Percentiles rank a stretch among this genome's conserved stretches.
These are phyloP conservation scores for Raja brachyura DNA, from an alignment of 2,113 vertebrate species.

Conservation along the genomic window DNA sequence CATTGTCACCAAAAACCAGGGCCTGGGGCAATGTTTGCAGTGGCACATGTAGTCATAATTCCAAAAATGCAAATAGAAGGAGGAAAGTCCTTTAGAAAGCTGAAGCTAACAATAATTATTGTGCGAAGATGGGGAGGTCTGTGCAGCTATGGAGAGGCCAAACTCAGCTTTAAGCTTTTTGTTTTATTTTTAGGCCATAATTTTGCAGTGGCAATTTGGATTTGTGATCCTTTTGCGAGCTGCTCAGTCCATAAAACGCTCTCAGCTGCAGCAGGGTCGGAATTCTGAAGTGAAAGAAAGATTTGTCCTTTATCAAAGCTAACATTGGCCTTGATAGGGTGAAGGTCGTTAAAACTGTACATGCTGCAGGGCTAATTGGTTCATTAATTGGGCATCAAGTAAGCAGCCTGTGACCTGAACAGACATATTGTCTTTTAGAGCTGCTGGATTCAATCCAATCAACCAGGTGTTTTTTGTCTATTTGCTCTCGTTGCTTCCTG, in stretches of 20 bases:
- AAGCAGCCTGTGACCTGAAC: conserved; percentile 30
- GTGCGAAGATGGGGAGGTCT: not conserved
- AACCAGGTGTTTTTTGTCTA: not conserved
- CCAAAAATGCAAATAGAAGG: conserved; percentile 66
- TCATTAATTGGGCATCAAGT: conserved; percentile 32
- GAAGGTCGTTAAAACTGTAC: conserved; percentile 16
- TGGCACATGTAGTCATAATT: conserved; percentile 60
- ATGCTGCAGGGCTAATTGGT: conserved; percentile 31
- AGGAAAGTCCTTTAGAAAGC: conserved; percentile 15
- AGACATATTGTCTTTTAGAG: conserved; percentile 16
- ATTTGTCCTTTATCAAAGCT: conserved; percentile 31
- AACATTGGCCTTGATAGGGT: conserved; percentile 13
- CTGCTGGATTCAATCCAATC: not conserved
- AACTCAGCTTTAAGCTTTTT: not conserved
- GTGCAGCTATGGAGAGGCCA: not conserved
- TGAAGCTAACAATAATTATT: not conserved
- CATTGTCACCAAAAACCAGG: conserved; percentile 67
- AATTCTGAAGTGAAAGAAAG: not conserved
- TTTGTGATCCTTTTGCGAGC: not conserved
- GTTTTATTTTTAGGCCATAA: not conserved
- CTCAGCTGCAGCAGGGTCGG: not conserved
- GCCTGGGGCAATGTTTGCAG: conserved; percentile 66
- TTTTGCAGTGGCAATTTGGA: not conserved
- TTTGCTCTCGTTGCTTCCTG: not conserved
- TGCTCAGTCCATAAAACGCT: not conserved